These are phyloP conservation scores for Tadarida brasiliensis DNA, from an alignment of 2,797 vertebrate genomes.

Conservation along the genomic window DNA sequence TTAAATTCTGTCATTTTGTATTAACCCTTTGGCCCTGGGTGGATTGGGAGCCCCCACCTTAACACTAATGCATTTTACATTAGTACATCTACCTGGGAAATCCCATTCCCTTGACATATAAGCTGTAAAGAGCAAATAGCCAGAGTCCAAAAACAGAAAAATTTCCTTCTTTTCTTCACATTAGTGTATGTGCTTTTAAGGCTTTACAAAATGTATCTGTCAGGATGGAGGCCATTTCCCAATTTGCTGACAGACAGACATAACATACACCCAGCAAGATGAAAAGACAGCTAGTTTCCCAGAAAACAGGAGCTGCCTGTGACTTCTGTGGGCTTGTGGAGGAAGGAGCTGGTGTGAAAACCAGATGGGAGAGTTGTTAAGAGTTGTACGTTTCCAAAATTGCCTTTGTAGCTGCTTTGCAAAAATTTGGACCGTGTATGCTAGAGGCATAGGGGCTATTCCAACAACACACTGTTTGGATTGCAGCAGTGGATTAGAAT, in stretches of 20 bases:
- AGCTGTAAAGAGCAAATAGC: conserved; percentile 81
- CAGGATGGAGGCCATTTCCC: conserved; percentile 78
- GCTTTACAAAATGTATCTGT: conserved; percentile 83
- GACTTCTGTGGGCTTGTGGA: conserved; percentile 77
- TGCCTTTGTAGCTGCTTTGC: conserved; percentile 74
- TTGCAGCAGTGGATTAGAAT: conserved; percentile 31
- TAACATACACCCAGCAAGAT: conserved; percentile 82
- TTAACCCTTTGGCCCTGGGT: conserved; percentile 88
- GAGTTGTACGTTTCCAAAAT: conserved; percentile 72
- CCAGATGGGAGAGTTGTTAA: conserved; percentile 78
- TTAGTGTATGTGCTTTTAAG: conserved; percentile 79
- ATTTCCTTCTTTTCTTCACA: conserved; percentile 70
- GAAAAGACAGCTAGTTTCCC: conserved; percentile 84
- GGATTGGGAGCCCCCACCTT: conserved; percentile 86
- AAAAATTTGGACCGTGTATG: conserved; percentile 59
- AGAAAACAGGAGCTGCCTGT: conserved; percentile 78
- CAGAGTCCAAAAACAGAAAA: conserved; percentile 76
- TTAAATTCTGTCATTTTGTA: conserved; percentile 90
- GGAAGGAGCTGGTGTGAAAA: conserved; percentile 79
- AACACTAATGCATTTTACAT: conserved; percentile 86
- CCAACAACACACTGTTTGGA: conserved; percentile 27
- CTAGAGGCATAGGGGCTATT: conserved; percentile 51
- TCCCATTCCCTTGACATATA: conserved; percentile 78
- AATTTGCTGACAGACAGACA: conserved; percentile 86
- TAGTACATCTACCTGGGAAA: conserved; percentile 86